These are phyloP conservation scores for Nomada fucata DNA, from an alignment of 2,888 invertebrate species.

Conservation along the genomic window DNA sequence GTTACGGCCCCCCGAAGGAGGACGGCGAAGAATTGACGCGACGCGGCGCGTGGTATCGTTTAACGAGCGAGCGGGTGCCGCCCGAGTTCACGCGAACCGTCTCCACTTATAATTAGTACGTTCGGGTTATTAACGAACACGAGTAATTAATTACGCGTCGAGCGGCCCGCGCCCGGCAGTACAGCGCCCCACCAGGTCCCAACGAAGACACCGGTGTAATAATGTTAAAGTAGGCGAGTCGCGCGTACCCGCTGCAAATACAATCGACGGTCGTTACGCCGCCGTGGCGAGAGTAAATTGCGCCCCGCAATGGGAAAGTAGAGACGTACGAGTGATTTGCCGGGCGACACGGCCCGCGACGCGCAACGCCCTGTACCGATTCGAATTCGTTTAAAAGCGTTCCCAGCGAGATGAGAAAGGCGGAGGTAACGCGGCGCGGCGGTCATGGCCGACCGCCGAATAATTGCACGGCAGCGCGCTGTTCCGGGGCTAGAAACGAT, in stretches of 20 bases:
- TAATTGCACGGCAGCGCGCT: constrained; percentile 35
- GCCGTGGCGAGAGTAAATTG: constrained; percentile 53
- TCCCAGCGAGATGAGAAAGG: constrained; percentile 34
- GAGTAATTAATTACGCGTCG: constrained; percentile 67
- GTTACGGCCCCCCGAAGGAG: constrained; percentile 53
- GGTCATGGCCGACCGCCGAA: constrained; percentile 43
- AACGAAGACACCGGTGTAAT: constrained; percentile 62
- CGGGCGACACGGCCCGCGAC: constrained; percentile 24
- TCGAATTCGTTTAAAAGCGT: constrained; percentile 43
- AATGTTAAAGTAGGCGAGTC: constrained; percentile 58
- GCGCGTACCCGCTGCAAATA: constrained; percentile 17
- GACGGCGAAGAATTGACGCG: constrained; percentile 49
- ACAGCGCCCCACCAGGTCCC: constrained; percentile 32
- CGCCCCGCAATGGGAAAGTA: constrained; percentile 29
- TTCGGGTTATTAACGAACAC: constrained; percentile 66
- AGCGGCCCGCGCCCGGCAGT: constrained; percentile 28
- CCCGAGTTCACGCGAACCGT: constrained; percentile 36
- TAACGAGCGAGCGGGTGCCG: constrained; percentile 50
- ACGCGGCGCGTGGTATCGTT: constrained; percentile 50
- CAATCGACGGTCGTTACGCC: constrained; percentile 50
- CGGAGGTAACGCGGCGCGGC: constrained; percentile 27
- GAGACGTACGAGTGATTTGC: constrained; percentile 41
- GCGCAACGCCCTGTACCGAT: constrained; percentile 13
- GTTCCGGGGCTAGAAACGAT: constrained; percentile 22
- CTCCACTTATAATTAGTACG: constrained; percentile 67